A percentile compares a stretch with the other conserved stretches of the same genome.
Evolutionary conservation across 2,797 vertebrate genomes (phyloP).

Genomic region (Enteromius viviparus): DNA sequence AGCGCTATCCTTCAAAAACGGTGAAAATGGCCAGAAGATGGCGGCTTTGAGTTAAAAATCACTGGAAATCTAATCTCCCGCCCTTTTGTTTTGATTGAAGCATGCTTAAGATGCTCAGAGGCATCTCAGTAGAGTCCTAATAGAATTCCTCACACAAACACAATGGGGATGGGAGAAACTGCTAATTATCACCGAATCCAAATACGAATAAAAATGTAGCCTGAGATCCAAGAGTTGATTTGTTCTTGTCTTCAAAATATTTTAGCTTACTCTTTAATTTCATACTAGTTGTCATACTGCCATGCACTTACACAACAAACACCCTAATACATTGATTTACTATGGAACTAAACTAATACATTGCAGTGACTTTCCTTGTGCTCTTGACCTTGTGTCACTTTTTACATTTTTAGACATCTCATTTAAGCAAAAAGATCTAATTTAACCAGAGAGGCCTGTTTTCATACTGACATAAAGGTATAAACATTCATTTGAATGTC

Average conservation of each 20-base stretch:
- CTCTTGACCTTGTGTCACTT: not conserved
- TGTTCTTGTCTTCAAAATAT: not conserved
- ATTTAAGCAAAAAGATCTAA: not conserved
- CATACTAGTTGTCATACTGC: not conserved
- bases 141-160: not conserved
- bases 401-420: not conserved
- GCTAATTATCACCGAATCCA: not conserved
- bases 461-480: not conserved
- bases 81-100: slow-evolving; percentile 30
- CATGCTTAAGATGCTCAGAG: not conserved
- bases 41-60: slow-evolving; percentile 59
- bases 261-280: not conserved
- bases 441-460: not conserved
- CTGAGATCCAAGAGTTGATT: not conserved
- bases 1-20: not conserved
- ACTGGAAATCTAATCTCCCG: not conserved
- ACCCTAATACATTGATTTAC: not conserved
- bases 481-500: not conserved
- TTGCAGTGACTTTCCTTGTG: not conserved
- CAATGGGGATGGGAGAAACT: not conserved
- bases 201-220: not conserved
- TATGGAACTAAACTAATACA: not conserved
- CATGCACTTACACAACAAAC: not conserved
- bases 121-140: not conserved
- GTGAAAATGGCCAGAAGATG: slow-evolving; percentile 57